Evolutionary conservation across 92 coral and sea anemone species (phyloP).

Genomic region (Parazoanthus swiftii): DNA sequence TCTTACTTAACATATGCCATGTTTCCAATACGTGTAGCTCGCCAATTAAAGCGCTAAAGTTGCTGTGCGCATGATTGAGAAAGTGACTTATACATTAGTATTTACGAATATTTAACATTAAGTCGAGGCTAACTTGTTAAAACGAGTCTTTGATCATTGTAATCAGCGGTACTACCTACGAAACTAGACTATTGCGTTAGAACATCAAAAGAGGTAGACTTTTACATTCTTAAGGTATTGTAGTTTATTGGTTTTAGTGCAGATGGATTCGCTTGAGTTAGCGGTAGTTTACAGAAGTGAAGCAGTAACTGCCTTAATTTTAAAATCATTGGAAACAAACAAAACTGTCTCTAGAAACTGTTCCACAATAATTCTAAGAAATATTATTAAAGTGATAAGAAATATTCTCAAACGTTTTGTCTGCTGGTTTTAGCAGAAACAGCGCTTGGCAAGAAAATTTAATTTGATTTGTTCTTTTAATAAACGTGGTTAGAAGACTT

Average conservation of each 20-base stretch:
- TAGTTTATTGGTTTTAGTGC: not conserved
- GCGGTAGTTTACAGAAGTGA: not conserved
- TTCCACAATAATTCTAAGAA: not conserved
- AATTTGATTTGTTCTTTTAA: not conserved
- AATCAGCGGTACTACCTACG: not conserved
- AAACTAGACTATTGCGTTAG: not conserved
- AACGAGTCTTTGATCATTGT: no score
- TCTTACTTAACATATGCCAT: no score
- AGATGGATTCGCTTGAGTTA: not conserved
- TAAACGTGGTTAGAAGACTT: no score
- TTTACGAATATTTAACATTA: no score
- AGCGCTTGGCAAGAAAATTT: not conserved
- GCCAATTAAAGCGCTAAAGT: no score
- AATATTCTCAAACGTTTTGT: not conserved
- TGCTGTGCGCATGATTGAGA: no score
- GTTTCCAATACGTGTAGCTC: no score
- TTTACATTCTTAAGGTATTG: not conserved
- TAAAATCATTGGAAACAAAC: not conserved
- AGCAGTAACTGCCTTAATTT: not conserved
- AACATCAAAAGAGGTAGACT: not conserved
- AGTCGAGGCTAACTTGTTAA: no score
- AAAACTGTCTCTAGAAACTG: not conserved
- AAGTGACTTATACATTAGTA: no score
- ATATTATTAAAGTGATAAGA: no score
- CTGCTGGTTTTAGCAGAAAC: not conserved